Conservation (phyloP, 2,888 invertebrate genomes). For the Emesis furor region DNA sequence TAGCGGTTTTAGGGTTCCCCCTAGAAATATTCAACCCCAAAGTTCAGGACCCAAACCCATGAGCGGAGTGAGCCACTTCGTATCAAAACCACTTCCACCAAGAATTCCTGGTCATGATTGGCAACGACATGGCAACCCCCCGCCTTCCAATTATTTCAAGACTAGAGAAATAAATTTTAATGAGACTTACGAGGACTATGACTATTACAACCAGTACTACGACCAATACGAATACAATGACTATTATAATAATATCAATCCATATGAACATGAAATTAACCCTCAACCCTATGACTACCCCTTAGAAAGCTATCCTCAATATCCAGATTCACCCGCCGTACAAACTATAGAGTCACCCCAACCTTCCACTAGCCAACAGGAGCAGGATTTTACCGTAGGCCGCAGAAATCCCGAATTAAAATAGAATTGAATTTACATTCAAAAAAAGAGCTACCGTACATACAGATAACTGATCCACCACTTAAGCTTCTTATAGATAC, state of each 20-base stretch:
- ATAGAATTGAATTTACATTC: constrained; percentile 74
- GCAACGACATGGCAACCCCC: constrained; percentile 23
- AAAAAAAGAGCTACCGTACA: constrained; percentile 63
- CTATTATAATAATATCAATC: constrained; percentile 9
- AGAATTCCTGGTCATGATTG: constrained; percentile 36
- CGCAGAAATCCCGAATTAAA: constrained; percentile 48
- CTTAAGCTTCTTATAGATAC: constrained; percentile 72
- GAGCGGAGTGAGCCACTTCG: constrained; percentile 48
- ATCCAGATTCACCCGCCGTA: not conserved
- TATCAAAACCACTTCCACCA: constrained; percentile 34
- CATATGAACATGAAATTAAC: constrained; percentile 1
- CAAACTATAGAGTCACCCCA: constrained; percentile 12
- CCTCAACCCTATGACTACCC: not conserved
- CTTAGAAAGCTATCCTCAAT: not conserved
- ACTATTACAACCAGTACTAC: constrained; percentile 3
- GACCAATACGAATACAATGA: constrained; percentile 28
- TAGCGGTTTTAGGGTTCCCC: not conserved
- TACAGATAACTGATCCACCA: constrained; percentile 68
- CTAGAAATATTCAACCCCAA: not conserved
- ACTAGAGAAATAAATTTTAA: constrained; percentile 22
- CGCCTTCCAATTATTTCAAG: constrained; percentile 29
- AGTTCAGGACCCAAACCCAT: constrained; percentile 24
- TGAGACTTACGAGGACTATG: constrained; percentile 5
- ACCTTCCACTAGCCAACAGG: constrained; percentile 21
- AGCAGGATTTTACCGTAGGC: constrained; percentile 64